Base-by-base conservation (phyloP, 2,888 invertebrate species). In the Tetranychus truncatus region DNA sequence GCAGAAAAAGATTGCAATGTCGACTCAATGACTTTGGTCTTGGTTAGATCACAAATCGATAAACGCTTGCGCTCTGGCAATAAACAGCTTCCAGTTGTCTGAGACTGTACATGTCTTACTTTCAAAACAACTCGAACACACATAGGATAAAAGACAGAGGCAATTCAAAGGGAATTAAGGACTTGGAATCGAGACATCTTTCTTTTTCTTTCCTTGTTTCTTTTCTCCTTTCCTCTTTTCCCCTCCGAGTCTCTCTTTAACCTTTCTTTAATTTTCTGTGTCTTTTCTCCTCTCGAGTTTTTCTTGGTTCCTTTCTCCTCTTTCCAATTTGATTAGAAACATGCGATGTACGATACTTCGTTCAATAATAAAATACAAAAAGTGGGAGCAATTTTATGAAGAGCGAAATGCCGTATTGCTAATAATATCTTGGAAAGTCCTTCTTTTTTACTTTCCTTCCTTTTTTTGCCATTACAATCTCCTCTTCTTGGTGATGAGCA, bases 21-120 rank as follows among this genome's bases (percentile, higher is more conserved):
- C 73, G 73, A 73, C 34, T 66, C 73, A 65, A 73, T 73, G 73
- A 73, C 73, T 73, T 73, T 73, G 55, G 21, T 24, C 34, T 24
- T 73, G 18, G 9, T 55, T 65, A 69, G 34, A n/a, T 65, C 34
- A 11, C 73, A 34, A 65, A 65, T 66, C 11, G 66, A 65, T 11
- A 24, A 73, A 73, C 73, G 73, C 73, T 55, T 55, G 73, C 73
- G 73, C 73, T 73, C 24, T 73, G 21, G 20, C 55, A 15, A 7
- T 55, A 15, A 55, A 55, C 15, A 55, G 15, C 15, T 9, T 15
- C 7, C 11, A 24, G 11, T 6, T 18, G 11, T 9, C 34, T 65
- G 73, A 45, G 18, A 20, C 45, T 20, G 20, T 21, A 73, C 45
- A 73, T 20, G 6, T 45, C 18, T 71, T 11, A n/a, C 72, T 72